A percentile compares a stretch with the other conserved stretches of the same genome.
These are phyloP conservation scores for Rhopilema esculentum DNA, from an alignment of 30 jellyfish, hydroid and myxozoan genomes.

Conservation along the genomic window DNA sequence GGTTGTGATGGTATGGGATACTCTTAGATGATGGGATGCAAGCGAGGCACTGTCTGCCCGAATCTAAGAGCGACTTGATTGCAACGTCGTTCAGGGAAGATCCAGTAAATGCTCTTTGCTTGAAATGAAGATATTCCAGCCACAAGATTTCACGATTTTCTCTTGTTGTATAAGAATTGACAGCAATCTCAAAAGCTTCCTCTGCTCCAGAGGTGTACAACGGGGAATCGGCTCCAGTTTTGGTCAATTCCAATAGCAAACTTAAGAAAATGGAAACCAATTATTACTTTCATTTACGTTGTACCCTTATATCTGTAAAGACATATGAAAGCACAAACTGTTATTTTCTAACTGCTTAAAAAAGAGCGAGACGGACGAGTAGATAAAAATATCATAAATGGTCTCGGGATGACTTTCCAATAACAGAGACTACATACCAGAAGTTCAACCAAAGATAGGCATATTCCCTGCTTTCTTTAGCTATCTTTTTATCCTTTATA, in stretches of 20 bases:
- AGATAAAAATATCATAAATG: too few relatives aligned
- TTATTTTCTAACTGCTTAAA: too few relatives aligned
- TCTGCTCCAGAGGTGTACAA: slow-evolving; percentile 57
- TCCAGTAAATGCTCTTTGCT: not conserved
- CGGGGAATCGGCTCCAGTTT: slow-evolving; percentile 36
- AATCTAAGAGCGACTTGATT: slow-evolving; percentile 31
- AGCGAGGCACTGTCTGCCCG: slow-evolving; percentile 58
- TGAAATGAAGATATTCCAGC: slow-evolving; percentile 62
- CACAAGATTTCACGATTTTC: slow-evolving; percentile 75
- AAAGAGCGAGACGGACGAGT: too few relatives aligned
- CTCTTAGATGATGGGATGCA: slow-evolving; percentile 64
- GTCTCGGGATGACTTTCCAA: too few relatives aligned
- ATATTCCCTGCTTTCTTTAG: slow-evolving; percentile 9
- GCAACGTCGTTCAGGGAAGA: not conserved
- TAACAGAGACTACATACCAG: slow-evolving; percentile 18
- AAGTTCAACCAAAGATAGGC: slow-evolving; percentile 30
- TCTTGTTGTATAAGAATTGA: slow-evolving; percentile 70
- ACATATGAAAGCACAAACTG: too few relatives aligned
- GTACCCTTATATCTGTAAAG: too few relatives aligned
- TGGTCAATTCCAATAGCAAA: slow-evolving; percentile 60
- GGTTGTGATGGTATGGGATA: slow-evolving; percentile 10
- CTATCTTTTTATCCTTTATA: not conserved
- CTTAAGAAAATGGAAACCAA: slow-evolving; percentile 57
- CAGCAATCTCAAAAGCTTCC: slow-evolving; percentile 88
- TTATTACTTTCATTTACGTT: not conserved